Conservation (phyloP, 2,113 vertebrate genomes). For the Chionis minor region DNA sequence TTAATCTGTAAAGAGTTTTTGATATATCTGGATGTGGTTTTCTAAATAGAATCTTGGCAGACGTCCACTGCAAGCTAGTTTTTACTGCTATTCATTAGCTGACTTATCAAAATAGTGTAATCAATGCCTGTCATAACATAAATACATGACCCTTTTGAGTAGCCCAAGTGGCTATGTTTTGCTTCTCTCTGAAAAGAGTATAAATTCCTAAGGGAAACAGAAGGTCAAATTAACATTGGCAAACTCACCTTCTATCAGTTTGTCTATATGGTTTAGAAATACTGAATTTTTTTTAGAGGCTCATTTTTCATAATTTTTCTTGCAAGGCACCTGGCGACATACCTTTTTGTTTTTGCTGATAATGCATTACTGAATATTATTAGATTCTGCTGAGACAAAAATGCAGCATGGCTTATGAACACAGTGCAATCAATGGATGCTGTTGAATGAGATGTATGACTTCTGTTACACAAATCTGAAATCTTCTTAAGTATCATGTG, state of each 20-base stretch:
- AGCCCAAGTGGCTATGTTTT: not conserved
- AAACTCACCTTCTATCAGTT: not conserved
- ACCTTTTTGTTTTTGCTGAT: not conserved
- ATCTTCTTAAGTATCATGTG: not conserved
- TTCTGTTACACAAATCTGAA: not conserved
- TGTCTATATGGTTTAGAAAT: not conserved
- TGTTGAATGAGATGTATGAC: not conserved
- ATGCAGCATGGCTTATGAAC: not conserved
- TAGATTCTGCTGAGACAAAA: not conserved
- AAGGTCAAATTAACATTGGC: constrained; percentile 24
- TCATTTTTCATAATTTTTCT: constrained; percentile 12
- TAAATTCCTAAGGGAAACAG: not conserved
- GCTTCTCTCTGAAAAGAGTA: not conserved
- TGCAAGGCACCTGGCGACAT: not conserved
- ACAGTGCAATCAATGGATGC: not conserved
- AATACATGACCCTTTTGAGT: constrained; percentile 3
- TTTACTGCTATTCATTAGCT: constrained; percentile 57
- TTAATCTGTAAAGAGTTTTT: constrained; percentile 50
- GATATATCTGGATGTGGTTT: constrained; percentile 39
- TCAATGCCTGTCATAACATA: constrained; percentile 61
- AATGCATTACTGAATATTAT: not conserved
- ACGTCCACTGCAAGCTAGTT: constrained; percentile 28
- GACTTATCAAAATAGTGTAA: constrained; percentile 55
- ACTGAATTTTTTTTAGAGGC: not conserved
- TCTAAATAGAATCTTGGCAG: constrained; percentile 53